Evolutionary conservation across 2,888 invertebrate genomes (phyloP).

Genomic region (Seira ritae): DNA sequence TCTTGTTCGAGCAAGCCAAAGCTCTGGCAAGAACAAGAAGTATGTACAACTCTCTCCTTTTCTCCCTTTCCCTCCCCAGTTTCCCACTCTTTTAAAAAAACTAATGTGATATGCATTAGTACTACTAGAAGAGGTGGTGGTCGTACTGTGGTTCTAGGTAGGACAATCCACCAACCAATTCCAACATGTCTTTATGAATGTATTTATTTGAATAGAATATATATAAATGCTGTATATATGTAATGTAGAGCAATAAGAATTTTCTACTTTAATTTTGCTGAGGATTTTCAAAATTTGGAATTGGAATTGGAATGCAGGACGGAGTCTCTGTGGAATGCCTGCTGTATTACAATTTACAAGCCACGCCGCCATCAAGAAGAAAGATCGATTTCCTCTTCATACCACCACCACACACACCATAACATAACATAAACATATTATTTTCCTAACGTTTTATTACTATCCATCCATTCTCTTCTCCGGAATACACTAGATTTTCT

Average conservation of each 20-base stretch:
- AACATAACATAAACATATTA: too few relatives aligned
- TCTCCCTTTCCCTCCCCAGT: background rate
- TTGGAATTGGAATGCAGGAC: background rate
- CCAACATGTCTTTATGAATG: too few relatives aligned
- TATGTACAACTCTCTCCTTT: too few relatives aligned
- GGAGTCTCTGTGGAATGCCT: background rate
- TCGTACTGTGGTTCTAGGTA: too few relatives aligned
- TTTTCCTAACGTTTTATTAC: slow-evolving; percentile 21
- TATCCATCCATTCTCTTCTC: too few relatives aligned
- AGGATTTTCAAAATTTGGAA: slow-evolving; percentile 10
- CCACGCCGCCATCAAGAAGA: slow-evolving; percentile 7
- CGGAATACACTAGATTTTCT: background rate
- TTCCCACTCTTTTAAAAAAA: background rate
- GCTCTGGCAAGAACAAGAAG: too few relatives aligned
- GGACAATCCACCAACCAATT: too few relatives aligned
- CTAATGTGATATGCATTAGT: slow-evolving; percentile 4
- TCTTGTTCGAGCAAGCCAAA: too few relatives aligned
- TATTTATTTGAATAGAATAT: background rate
- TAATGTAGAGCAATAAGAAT: background rate
- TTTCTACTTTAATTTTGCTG: background rate
- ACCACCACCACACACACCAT: background rate
- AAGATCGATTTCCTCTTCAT: slow-evolving; percentile 12
- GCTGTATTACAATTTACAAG: slow-evolving; percentile 13
- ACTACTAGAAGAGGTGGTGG: background rate
- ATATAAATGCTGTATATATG: background rate